phyloP scores from a whole-genome alignment of 1,140 invertebrate genomes.

The Yoshiicerus persimilis region DNA sequence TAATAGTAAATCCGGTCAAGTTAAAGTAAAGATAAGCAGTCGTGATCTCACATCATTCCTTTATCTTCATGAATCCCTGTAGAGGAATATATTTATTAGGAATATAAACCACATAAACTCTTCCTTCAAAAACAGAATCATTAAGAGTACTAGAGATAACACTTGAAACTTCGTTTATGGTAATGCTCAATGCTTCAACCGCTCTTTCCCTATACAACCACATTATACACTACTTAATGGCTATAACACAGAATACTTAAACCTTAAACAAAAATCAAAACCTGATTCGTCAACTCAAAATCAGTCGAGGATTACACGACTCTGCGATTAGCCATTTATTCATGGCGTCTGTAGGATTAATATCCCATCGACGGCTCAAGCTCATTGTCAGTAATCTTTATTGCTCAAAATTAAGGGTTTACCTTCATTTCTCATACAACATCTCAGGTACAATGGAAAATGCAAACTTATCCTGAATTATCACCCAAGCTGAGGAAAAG shows the following conservation, averaged over 20 bases:
- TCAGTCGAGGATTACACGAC: neutral
- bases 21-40: neutral
- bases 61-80: neutral
- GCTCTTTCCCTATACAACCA: too few species aligned
- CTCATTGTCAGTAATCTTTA: neutral
- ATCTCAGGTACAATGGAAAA: neutral
- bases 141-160: neutral
- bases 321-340: neutral
- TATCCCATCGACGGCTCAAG: neutral
- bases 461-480: neutral
- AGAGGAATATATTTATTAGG: neutral
- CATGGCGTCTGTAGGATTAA: neutral
- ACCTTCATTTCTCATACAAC: neutral
- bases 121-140: neutral
- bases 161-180: neutral
- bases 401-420: neutral
- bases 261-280: neutral
- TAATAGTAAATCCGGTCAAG: neutral
- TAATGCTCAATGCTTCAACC: neutral
- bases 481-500: neutral
- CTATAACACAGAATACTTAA: neutral
- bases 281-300: neutral
- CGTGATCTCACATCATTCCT: neutral
- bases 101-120: neutral
- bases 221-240: neutral